Evolutionary conservation across 2,888 invertebrate species (phyloP).

Genomic region (Meiosimyza decipiens): DNA sequence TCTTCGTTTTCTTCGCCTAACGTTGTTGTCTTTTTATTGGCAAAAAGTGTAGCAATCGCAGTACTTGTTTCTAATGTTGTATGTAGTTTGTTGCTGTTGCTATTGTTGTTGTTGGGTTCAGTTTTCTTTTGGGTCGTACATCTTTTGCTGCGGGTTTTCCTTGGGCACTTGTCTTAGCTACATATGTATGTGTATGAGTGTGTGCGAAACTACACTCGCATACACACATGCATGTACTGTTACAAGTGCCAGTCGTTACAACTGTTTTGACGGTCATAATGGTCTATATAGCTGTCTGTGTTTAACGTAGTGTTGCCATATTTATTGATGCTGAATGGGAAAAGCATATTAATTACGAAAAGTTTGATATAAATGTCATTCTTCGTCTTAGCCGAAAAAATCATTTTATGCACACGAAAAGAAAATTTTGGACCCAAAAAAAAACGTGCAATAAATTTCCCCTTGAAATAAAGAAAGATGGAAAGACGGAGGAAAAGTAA

Average conservation of each 20-base stretch:
- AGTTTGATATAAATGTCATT: too few relatives aligned
- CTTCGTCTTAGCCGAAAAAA: too few relatives aligned
- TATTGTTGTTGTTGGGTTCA: neutral
- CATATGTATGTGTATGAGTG: neutral
- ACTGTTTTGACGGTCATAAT: slow-evolving; percentile 21
- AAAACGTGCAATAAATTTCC: too few relatives aligned
- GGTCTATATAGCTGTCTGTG: neutral
- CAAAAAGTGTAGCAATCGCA: slow-evolving; percentile 11
- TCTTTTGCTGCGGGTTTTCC: too few relatives aligned
- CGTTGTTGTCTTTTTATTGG: neutral
- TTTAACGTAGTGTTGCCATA: neutral
- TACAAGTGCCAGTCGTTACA: slow-evolving; percentile 15
- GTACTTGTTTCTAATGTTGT: slow-evolving; percentile 16
- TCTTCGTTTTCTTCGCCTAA: slow-evolving; percentile 8
- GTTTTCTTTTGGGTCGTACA: slow-evolving; percentile 4
- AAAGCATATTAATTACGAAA: too few relatives aligned
- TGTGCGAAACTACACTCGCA: slow-evolving; percentile 23
- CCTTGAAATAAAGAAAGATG: too few relatives aligned
- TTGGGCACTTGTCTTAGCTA: neutral
- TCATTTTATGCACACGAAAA: too few relatives aligned
- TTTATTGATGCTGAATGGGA: too few relatives aligned
- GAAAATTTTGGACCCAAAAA: too few relatives aligned
- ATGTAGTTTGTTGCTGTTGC: slow-evolving; percentile 10
- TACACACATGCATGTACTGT: slow-evolving; percentile 15
- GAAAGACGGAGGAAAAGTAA: too few relatives aligned